These are phyloP conservation scores for Serilophus lunatus DNA, from an alignment of 2,113 vertebrate genomes.

Conservation along the genomic window DNA sequence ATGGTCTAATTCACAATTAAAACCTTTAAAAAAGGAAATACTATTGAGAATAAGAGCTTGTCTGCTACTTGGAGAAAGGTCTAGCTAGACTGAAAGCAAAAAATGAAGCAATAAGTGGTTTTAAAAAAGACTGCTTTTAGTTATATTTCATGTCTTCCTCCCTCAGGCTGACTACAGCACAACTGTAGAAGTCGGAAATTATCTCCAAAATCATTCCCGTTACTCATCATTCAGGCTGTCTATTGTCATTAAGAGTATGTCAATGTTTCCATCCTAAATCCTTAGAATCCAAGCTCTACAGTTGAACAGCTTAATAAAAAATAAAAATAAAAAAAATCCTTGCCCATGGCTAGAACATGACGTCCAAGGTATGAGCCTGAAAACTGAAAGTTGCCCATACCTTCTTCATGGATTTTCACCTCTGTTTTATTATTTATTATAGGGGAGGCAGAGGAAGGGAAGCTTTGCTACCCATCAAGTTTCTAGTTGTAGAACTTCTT, in stretches of 20 bases:
- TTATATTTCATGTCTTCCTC: neutral
- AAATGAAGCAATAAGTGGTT: neutral
- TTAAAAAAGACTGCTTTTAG: neutral
- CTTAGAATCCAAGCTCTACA: neutral
- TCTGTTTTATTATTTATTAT: neutral
- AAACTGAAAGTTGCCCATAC: neutral
- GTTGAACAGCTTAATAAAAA: neutral
- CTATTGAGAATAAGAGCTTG: neutral
- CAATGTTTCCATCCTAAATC: neutral
- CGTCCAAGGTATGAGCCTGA: neutral
- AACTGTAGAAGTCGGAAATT: neutral
- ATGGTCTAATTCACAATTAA: neutral
- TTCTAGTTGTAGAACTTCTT: neutral
- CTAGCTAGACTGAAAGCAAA: neutral
- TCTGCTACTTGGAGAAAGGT: neutral
- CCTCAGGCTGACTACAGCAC: neutral
- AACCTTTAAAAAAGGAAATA: neutral
- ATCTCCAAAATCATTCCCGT: neutral
- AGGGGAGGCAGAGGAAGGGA: too few species aligned
- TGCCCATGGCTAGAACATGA: neutral
- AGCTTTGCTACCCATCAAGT: neutral
- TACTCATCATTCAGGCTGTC: neutral
- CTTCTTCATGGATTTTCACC: neutral
- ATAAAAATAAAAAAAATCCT: neutral
- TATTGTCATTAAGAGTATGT: neutral